Evolutionary conservation across 2,113 vertebrate genomes (phyloP).

Genomic region (Notarius lentiginosus): DNA sequence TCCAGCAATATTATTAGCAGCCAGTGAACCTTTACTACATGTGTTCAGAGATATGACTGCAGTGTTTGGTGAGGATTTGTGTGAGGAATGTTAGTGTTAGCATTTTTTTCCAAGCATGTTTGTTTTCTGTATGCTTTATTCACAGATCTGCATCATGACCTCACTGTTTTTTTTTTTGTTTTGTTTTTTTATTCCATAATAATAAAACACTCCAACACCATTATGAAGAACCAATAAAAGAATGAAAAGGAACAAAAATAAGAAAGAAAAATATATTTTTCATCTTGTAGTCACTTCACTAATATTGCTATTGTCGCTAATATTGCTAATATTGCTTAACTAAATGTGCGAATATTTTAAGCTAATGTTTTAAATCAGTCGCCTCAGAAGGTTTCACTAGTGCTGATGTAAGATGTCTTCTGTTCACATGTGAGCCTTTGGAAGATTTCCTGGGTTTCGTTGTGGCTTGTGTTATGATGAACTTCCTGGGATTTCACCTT

Average conservation of each 20-base stretch:
- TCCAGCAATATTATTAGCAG: background rate
- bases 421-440: background rate
- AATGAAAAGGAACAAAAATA: background rate
- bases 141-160: no score
- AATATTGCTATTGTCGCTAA: no score
- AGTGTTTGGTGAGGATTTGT: no score
- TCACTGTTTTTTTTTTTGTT: no score
- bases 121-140: no score
- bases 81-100: no score
- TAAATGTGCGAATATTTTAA: background rate
- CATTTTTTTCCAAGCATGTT: no score
- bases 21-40: no score
- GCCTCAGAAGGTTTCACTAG: background rate
- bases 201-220: background rate
- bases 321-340: no score
- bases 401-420: background rate
- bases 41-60: no score
- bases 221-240: background rate
- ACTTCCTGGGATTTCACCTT: no score
- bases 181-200: background rate
- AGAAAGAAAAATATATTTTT: background rate
- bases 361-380: background rate
- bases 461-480: background rate
- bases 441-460: background rate
- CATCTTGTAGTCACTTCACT: background rate